phyloP scores from a whole-genome alignment of 1,140 invertebrate species.

The Anastatus disparis region DNA sequence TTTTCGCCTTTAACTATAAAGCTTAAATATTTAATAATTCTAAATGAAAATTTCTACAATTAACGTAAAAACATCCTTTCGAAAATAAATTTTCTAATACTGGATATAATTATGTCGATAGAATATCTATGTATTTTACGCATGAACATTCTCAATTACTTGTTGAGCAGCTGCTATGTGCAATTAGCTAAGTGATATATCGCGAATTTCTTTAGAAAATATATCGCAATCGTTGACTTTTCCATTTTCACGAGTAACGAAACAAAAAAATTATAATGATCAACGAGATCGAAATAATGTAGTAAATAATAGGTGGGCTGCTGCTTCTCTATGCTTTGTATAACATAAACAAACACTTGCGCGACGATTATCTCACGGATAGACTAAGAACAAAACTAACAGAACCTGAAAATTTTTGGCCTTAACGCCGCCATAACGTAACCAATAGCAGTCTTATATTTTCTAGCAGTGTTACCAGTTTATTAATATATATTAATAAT shows the following conservation, averaged over 20 bases:
- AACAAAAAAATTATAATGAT: too few relatives aligned
- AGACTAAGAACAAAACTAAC: conserved; percentile 14
- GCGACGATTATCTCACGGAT: conserved; percentile 3
- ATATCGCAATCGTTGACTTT: neutral
- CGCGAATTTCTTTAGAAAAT: conserved; percentile 6
- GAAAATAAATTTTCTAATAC: conserved; percentile 24
- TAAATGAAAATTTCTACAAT: neutral
- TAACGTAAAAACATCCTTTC: conserved; percentile 9
- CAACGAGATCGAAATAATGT: neutral
- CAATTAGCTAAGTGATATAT: conserved; percentile 9
- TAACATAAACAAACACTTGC: conserved; percentile 35
- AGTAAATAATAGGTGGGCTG: neutral
- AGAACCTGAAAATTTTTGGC: conserved; percentile 16
- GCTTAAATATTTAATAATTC: neutral
- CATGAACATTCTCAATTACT: conserved; percentile 12
- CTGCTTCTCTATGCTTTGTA: too few relatives aligned
- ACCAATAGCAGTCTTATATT: conserved; percentile 6
- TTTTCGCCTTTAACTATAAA: neutral
- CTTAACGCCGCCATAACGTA: conserved; percentile 22
- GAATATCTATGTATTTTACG: conserved; percentile 2
- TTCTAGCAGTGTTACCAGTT: conserved; percentile 15
- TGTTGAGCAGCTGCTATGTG: conserved; percentile 29
- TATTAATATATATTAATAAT: neutral
- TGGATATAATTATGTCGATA: conserved; percentile 18
- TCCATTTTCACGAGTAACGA: conserved; percentile 10